These are phyloP conservation scores for Fulica atra DNA, from an alignment of 2,113 vertebrate genomes.

Conservation along the genomic window DNA sequence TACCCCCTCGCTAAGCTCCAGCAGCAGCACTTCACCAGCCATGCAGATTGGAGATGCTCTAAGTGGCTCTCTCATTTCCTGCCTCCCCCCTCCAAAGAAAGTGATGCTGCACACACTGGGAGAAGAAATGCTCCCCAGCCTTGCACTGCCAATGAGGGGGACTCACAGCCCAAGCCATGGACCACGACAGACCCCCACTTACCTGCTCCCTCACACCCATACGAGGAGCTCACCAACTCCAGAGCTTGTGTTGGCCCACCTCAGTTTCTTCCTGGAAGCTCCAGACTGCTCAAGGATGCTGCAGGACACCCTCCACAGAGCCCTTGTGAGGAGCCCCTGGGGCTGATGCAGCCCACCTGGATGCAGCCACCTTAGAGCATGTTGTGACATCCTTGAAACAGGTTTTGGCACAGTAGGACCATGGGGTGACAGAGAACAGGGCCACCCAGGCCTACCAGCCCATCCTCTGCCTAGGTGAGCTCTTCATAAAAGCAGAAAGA, in stretches of 20 bases:
- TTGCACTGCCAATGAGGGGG: fast-evolving
- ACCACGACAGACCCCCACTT: not conserved
- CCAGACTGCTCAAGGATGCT: fast-evolving
- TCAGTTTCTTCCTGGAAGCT: not conserved
- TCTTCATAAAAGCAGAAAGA: not conserved
- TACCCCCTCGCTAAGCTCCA: not conserved
- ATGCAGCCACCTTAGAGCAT: not conserved
- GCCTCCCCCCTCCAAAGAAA: not conserved
- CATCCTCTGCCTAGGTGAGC: not conserved
- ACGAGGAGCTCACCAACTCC: not conserved
- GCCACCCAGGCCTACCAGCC: not conserved
- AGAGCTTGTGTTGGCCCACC: not conserved
- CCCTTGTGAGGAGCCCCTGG: not conserved
- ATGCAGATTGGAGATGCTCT: not conserved
- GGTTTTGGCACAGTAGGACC: not conserved
- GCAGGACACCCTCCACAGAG: not conserved
- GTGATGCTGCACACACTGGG: not conserved
- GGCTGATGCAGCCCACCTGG: not conserved
- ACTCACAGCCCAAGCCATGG: not conserved
- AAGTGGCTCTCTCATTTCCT: not conserved
- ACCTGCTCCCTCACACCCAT: not conserved
- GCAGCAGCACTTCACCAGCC: not conserved
- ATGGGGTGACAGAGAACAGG: not conserved
- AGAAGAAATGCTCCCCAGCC: not conserved
- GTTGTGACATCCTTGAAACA: not conserved